Conservation (phyloP, 2,888 invertebrate genomes). For the Acronicta aceris region DNA sequence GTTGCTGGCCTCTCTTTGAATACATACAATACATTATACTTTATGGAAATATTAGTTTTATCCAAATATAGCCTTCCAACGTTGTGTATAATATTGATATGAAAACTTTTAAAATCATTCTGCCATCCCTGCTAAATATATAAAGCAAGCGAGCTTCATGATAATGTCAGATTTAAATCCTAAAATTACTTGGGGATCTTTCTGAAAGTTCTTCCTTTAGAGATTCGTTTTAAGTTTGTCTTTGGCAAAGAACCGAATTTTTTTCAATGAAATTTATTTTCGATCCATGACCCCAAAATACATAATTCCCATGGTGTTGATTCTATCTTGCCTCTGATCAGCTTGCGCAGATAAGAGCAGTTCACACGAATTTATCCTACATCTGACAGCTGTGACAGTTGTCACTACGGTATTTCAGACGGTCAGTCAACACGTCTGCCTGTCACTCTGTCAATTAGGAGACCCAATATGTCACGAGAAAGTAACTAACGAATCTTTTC, state of each 20-base stretch:
- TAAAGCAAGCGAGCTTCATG: too few relatives aligned
- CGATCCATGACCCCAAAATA: neutral
- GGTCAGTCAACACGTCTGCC: conserved; percentile 68
- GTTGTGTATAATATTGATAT: too few relatives aligned
- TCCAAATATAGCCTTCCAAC: too few relatives aligned
- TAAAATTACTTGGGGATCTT: too few relatives aligned
- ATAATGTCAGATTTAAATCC: too few relatives aligned
- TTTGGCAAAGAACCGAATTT: too few relatives aligned
- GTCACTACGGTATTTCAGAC: conserved; percentile 62
- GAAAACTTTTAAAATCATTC: too few relatives aligned
- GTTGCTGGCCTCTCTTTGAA: conserved; percentile 15
- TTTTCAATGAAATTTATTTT: too few relatives aligned
- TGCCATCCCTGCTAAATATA: too few relatives aligned
- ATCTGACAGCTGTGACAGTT: conserved; percentile 71
- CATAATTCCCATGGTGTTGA: conserved; percentile 36
- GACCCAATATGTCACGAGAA: conserved; percentile 33
- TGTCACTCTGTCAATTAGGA: conserved; percentile 46
- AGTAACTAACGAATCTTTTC: conserved; percentile 10
- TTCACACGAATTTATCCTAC: conserved; percentile 79
- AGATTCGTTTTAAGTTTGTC: too few relatives aligned
- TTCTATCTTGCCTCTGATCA: conserved; percentile 56
- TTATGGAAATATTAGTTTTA: too few relatives aligned
- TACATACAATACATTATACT: conserved; percentile 4
- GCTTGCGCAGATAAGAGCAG: conserved; percentile 68
- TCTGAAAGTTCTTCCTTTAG: too few relatives aligned